A percentile compares a stretch with the other conserved stretches of the same genome.
These are phyloP conservation scores for Hyphantria cunea DNA, from an alignment of 1,140 invertebrate species.

Conservation along the genomic window DNA sequence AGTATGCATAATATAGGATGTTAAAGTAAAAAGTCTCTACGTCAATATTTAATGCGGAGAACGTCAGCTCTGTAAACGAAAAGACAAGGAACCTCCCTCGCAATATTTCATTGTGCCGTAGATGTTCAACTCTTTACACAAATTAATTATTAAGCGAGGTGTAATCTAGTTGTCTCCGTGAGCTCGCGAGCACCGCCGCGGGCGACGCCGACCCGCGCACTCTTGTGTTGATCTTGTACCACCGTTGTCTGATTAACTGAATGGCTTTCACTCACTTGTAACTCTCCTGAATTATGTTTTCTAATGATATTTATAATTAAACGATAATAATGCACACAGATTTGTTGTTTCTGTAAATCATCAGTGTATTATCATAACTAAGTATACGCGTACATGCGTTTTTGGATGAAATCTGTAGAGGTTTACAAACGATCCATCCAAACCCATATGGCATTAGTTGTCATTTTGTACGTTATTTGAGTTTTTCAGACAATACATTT, in stretches of 20 bases:
- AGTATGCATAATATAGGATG: constrained; percentile 5
- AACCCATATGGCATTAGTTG: no score
- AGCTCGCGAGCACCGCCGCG: constrained; percentile 29
- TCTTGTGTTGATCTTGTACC: constrained; percentile 63
- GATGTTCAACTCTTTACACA: constrained; percentile 71
- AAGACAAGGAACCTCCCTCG: constrained; percentile 52
- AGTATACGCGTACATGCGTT: background rate
- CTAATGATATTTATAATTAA: constrained; percentile 59
- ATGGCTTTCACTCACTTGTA: constrained; percentile 49
- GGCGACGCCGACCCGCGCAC: constrained; percentile 27
- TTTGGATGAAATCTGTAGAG: background rate
- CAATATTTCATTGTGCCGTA: constrained; percentile 44
- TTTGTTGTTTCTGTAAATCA: constrained; percentile 11
- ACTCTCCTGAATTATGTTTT: constrained; percentile 43
- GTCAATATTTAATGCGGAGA: constrained; percentile 38
- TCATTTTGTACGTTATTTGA: no score
- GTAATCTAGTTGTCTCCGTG: constrained; percentile 59
- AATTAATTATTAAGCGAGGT: constrained; percentile 70
- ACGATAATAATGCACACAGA: constrained; percentile 44
- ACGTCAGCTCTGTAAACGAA: constrained; percentile 49
- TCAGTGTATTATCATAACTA: background rate
- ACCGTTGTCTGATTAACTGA: constrained; percentile 67
- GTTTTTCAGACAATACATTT: no score
- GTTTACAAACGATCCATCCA: background rate
- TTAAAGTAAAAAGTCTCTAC: constrained; percentile 19